These are phyloP conservation scores for Hydropsyche betteni DNA, from an alignment of 2,888 invertebrate species.

Conservation along the genomic window DNA sequence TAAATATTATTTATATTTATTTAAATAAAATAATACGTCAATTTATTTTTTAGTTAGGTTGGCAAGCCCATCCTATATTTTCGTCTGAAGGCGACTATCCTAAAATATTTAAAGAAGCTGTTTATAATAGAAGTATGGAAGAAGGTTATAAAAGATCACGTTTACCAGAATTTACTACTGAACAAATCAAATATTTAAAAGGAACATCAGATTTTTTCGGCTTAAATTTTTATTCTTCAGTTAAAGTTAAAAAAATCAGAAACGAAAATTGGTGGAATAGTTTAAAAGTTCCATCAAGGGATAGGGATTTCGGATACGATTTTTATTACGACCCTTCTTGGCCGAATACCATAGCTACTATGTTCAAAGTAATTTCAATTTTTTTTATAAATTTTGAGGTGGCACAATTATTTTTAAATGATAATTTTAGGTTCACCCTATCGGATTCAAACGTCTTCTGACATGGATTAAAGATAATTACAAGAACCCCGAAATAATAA, in stretches of 20 bases:
- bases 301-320: constrained; percentile 39
- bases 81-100: constrained; percentile 65
- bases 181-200: constrained; percentile 34
- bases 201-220: constrained; percentile 72
- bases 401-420: neutral
- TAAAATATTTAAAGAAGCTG: constrained; percentile 59
- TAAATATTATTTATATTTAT: constrained; percentile 35
- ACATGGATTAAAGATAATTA: constrained; percentile 71
- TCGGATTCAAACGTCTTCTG: constrained; percentile 71
- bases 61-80: constrained; percentile 65
- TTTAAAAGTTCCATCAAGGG: constrained; percentile 28
- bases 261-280: neutral
- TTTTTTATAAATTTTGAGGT: too few species aligned
- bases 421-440: constrained; percentile 68
- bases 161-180: constrained; percentile 27
- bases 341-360: constrained; percentile 50
- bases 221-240: constrained; percentile 76
- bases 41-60: constrained; percentile 58
- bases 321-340: constrained; percentile 52
- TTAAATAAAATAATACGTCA: neutral
- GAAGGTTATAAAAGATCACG: constrained; percentile 25
- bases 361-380: constrained; percentile 53
- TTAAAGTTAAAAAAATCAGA: constrained; percentile 31
- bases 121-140: constrained; percentile 55
- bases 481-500: constrained; percentile 66